Evolutionary conservation across 30 jellyfish, hydroid and myxozoan species (phyloP).

Genomic region (Clytia hemisphaerica): DNA sequence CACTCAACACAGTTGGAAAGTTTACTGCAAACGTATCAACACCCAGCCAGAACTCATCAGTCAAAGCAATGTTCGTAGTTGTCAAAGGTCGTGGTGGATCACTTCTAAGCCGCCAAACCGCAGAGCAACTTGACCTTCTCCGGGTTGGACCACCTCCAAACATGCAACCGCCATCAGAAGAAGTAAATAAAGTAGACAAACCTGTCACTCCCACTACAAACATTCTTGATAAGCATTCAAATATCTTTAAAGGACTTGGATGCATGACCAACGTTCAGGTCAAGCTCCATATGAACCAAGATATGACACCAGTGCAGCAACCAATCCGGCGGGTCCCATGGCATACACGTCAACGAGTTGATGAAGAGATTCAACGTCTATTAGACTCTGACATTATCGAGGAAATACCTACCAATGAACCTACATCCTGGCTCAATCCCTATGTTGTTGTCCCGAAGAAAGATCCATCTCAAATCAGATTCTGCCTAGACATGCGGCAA

Average conservation of each 20-base stretch:
- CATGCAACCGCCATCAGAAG: no score
- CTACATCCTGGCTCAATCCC: slow-evolving; percentile 6
- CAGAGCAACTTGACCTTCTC: no score
- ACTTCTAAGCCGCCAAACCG: no score
- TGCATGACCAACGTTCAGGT: neutral
- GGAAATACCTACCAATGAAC: slow-evolving; percentile 12
- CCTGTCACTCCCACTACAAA: no score
- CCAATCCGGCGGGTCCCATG: slow-evolving; percentile 11
- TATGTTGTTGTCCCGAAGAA: slow-evolving; percentile 24
- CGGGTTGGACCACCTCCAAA: no score
- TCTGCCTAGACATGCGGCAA: slow-evolving; percentile 25
- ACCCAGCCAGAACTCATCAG: no score
- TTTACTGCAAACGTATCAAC: no score
- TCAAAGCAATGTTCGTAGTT: no score
- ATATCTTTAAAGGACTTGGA: slow-evolving; percentile 11
- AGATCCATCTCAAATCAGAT: slow-evolving; percentile 4
- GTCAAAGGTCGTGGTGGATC: no score
- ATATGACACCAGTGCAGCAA: slow-evolving; percentile 16
- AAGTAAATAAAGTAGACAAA: no score
- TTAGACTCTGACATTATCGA: neutral
- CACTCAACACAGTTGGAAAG: no score
- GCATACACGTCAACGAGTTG: slow-evolving; percentile 14
- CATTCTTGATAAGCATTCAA: no score
- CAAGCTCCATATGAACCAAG: slow-evolving; percentile 13
- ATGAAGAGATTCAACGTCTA: slow-evolving; percentile 1